Evolutionary conservation across 2,113 vertebrate genomes (phyloP).

Genomic region (Steatornis caripensis): DNA sequence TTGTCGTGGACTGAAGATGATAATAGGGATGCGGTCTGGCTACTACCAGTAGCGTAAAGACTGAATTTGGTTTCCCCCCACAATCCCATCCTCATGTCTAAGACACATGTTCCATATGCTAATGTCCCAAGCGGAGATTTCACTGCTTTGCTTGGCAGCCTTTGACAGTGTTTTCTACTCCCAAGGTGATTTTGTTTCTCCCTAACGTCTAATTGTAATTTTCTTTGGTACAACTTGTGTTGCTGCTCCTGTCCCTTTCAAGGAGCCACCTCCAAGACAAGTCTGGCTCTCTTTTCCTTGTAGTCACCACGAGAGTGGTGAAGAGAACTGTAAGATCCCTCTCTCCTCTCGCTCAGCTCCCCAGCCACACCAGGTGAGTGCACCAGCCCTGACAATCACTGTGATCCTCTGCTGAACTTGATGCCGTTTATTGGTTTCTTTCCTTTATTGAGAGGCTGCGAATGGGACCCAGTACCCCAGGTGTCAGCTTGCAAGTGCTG

Average conservation of each 20-base stretch:
- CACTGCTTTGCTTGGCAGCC: neutral
- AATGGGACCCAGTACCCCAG: no score
- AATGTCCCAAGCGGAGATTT: neutral
- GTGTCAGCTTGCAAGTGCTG: neutral
- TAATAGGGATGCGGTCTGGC: neutral
- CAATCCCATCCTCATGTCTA: neutral
- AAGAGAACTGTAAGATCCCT: accelerated
- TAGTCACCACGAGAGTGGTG: neutral
- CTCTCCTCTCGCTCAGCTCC: neutral
- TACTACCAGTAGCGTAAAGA: neutral
- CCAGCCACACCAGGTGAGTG: no score
- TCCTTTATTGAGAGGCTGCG: neutral
- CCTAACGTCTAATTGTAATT: neutral
- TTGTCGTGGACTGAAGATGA: neutral
- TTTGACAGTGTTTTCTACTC: neutral
- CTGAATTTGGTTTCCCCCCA: neutral
- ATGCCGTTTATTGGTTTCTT: neutral
- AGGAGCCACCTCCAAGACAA: neutral
- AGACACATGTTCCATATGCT: neutral
- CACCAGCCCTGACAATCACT: neutral
- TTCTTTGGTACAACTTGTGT: neutral
- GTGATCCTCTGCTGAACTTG: neutral
- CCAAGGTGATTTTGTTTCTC: neutral
- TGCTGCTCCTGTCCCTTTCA: neutral
- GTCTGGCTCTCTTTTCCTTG: neutral